Base-by-base conservation (phyloP, 2,113 vertebrate species). In the Aplodontia rufa region DNA sequence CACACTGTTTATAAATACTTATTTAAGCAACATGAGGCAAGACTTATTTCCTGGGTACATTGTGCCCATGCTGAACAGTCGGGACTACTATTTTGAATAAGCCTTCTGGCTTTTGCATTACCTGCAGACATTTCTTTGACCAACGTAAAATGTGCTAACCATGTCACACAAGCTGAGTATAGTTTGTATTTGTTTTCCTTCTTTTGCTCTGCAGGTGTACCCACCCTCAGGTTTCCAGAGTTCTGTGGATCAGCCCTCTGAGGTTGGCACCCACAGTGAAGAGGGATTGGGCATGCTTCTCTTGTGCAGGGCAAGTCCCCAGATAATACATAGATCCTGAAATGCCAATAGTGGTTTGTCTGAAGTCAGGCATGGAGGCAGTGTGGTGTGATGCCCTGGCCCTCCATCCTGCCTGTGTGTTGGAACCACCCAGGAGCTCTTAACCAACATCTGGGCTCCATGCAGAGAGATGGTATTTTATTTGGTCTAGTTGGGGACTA, bases 1-100 rank as follows among this genome's bases (percentile, higher is more conserved):
- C 37, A 86, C 16, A 55, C 66, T 94, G 72, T 95, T 93, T 89
- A 83, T 95, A 97, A 96, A 92, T 92, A 96, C 75, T 92, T 97
- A 60, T 95, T 97, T 96, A 93, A 95, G 40, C 72, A 93, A 87
- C 74, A 74, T 28, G 87, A 96, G 53, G 84, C 60, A 80, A 86
- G 37, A 58, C 9, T 88, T 91, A n/a, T 90, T 96, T 96, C 85
- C 85, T 92, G 94, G 74, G 76, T 95, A 85, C 78, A 72, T 69
- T 7, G 13, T 88, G 87, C 71, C 75, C 66, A 37, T 72, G 84
- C 81, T 81, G 40, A 91, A 82, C 76, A 92, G 51, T 95, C 92
- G 85, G 28, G 26, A 28, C 45, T 92, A 49, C 88, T 88, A 69
- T 88, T 93, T 86, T 87, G 37, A 93, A 87, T 86, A 71, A 81